phyloP scores from a whole-genome alignment of 2,888 invertebrate genomes.

The Hydriomena furcata region DNA sequence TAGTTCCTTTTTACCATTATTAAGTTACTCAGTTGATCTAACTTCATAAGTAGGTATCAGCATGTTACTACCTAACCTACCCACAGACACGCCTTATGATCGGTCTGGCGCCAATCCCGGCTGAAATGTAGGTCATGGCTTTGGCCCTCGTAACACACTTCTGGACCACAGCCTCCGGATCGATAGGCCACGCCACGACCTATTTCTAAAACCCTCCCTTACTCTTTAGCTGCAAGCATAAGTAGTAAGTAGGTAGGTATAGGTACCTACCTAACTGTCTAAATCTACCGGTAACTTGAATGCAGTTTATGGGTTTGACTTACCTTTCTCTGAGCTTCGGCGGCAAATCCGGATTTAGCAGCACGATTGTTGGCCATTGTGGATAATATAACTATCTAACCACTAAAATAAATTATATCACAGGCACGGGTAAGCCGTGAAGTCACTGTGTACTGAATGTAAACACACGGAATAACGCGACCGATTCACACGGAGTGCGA shows the following conservation, averaged over 20 bases:
- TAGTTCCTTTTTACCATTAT: too few species aligned
- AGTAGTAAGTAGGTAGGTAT: too few species aligned
- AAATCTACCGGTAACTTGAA: constrained; percentile 18
- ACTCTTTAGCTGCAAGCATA: constrained; percentile 16
- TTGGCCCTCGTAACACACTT: constrained; percentile 65
- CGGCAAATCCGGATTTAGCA: constrained; percentile 96
- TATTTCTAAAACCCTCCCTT: constrained; percentile 45
- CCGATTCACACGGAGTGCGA: constrained; percentile 59
- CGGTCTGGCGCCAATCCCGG: constrained; percentile 29
- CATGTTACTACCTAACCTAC: constrained; percentile 13
- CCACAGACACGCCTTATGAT: not conserved
- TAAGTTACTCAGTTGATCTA: too few species aligned
- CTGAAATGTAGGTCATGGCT: constrained; percentile 71
- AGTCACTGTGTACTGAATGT: constrained; percentile 75
- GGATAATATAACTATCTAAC: constrained; percentile 58
- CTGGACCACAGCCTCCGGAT: constrained; percentile 77
- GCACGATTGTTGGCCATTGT: constrained; percentile 92
- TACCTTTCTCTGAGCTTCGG: constrained; percentile 97
- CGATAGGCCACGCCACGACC: constrained; percentile 59
- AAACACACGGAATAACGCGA: constrained; percentile 65
- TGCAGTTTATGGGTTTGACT: constrained; percentile 51
- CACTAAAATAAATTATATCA: constrained; percentile 68
- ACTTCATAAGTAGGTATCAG: not conserved
- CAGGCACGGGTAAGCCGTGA: constrained; percentile 69
- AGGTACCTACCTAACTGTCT: not conserved